phyloP scores from a whole-genome alignment of 2,797 vertebrate genomes.

The Chelidonichthys spinosus region DNA sequence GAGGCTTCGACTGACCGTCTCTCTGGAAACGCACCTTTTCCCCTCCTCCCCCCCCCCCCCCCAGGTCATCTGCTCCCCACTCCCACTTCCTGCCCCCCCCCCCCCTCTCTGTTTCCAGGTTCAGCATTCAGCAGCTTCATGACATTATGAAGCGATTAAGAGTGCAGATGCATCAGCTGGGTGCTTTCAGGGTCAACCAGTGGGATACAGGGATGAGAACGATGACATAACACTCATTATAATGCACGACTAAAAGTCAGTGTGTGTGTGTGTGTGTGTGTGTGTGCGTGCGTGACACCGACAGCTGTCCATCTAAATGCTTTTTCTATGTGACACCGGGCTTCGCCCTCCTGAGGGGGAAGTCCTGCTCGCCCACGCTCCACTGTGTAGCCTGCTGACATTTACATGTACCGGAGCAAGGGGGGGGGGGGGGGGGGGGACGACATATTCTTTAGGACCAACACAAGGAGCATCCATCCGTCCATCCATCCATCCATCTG shows the following conservation, averaged over 20 bases:
- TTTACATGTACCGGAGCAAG: slow-evolving; percentile 2
- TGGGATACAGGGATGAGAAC: slow-evolving; percentile 56
- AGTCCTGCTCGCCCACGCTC: not conserved
- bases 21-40: slow-evolving; percentile 49
- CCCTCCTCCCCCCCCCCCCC: slow-evolving; percentile 48
- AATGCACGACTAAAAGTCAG: slow-evolving; percentile 58
- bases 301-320: slow-evolving; percentile 57
- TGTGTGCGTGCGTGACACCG: not conserved
- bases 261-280: slow-evolving; percentile 44
- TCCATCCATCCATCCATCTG: no score
- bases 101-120: slow-evolving; percentile 46
- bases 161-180: slow-evolving; percentile 63
- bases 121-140: slow-evolving; percentile 2
- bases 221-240: slow-evolving; percentile 71
- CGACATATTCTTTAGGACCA: not conserved
- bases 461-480: not conserved
- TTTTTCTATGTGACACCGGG: slow-evolving; percentile 17
- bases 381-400: not conserved
- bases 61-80: slow-evolving; percentile 56
- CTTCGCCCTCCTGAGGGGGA: slow-evolving; percentile 13
- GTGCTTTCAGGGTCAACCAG: slow-evolving; percentile 49
- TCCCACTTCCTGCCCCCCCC: slow-evolving; percentile 46
- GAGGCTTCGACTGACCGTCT: slow-evolving; percentile 57
- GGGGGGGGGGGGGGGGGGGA: not conserved
- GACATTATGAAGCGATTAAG: slow-evolving; percentile 57